phyloP scores from a whole-genome alignment of 2,888 invertebrate species.

The Tiphia femorata region DNA sequence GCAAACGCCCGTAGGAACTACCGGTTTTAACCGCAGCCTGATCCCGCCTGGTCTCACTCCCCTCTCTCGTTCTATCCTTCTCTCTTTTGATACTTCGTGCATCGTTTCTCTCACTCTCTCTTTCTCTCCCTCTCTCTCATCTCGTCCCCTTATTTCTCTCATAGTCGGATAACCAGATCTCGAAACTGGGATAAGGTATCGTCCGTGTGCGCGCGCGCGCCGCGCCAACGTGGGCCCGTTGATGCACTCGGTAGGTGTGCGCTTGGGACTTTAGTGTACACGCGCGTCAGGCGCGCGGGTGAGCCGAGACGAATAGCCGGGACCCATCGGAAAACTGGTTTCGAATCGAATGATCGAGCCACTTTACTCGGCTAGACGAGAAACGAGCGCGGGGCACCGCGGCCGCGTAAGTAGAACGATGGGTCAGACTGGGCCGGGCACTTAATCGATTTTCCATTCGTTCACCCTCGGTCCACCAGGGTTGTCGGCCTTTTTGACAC shows the following conservation, averaged over 20 bases:
- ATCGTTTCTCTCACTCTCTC: not conserved
- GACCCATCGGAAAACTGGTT: slow-evolving; percentile 43
- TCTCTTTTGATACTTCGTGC: no score
- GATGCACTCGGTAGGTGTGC: not conserved
- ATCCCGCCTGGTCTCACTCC: slow-evolving; percentile 18
- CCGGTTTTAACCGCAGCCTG: slow-evolving; percentile 38
- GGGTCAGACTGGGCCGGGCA: slow-evolving; percentile 27
- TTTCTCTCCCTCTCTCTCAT: not conserved
- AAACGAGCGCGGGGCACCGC: slow-evolving; percentile 22
- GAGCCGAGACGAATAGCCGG: slow-evolving; percentile 37
- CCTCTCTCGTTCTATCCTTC: slow-evolving; percentile 12
- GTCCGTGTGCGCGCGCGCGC: slow-evolving; percentile 28
- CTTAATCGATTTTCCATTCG: slow-evolving; percentile 3
- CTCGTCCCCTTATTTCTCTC: slow-evolving; percentile 11
- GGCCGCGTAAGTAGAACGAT: slow-evolving; percentile 32
- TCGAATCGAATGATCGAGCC: slow-evolving; percentile 41
- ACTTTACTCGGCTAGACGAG: slow-evolving; percentile 39
- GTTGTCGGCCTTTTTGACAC: no score
- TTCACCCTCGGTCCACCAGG: no score
- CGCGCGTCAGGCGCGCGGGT: slow-evolving; percentile 19
- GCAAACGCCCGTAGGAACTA: slow-evolving; percentile 34
- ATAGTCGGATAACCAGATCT: slow-evolving; percentile 38
- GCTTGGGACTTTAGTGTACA: not conserved
- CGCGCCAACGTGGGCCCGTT: slow-evolving; percentile 20
- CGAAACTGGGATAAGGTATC: slow-evolving; percentile 40